Evolutionary conservation across 2,113 vertebrate genomes (phyloP).

Genomic region (Macaca mulatta): DNA sequence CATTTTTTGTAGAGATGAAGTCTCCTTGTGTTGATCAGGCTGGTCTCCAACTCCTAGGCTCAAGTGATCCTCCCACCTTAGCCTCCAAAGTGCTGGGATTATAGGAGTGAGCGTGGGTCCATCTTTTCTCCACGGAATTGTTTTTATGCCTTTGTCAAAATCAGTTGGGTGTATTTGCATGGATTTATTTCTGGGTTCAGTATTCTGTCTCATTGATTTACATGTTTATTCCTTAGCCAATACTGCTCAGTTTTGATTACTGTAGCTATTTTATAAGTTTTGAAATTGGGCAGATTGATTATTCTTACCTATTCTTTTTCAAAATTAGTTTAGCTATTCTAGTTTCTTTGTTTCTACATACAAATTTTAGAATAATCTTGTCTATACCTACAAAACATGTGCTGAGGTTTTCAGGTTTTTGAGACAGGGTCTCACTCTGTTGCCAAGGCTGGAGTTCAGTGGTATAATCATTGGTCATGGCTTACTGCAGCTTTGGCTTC

Average conservation of each 20-base stretch:
- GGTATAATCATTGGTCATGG: too few species aligned
- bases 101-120: too few species aligned
- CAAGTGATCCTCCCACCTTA: too few species aligned
- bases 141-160: slow-evolving; percentile 24
- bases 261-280: not conserved
- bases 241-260: not conserved
- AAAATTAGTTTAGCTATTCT: slow-evolving; percentile 14
- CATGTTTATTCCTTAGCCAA: not conserved
- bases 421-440: too few species aligned
- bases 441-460: too few species aligned
- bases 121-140: not conserved
- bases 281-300: not conserved
- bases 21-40: too few species aligned
- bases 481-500: too few species aligned
- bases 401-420: too few species aligned
- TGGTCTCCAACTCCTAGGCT: too few species aligned
- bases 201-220: not conserved
- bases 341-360: not conserved
- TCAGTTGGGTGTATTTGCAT: not conserved
- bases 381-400: too few species aligned
- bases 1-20: too few species aligned
- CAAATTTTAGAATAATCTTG: not conserved
- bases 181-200: not conserved
- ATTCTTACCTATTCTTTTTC: not conserved
- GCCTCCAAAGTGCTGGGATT: too few species aligned